Conservation (phyloP, 2,113 vertebrate genomes). For the Brachirus orientalis region DNA sequence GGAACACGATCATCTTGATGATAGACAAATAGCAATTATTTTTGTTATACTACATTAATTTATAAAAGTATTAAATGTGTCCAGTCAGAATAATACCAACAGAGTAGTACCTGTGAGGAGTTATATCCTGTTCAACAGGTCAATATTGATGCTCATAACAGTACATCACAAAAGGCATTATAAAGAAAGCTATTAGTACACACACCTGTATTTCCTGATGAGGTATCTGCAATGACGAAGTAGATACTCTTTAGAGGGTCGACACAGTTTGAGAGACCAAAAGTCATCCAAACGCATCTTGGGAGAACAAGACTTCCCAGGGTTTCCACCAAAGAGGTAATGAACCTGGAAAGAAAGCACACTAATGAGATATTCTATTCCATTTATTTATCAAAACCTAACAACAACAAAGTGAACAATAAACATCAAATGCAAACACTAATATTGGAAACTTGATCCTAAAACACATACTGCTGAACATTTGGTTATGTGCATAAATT, state of each 20-base stretch:
- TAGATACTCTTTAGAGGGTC: constrained; percentile 97
- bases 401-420: background rate
- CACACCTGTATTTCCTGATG: constrained; percentile 95
- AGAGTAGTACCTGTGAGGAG: too few species aligned
- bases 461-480: too few species aligned
- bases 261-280: constrained; percentile 97
- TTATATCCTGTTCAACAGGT: too few species aligned
- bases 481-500: too few species aligned
- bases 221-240: constrained; percentile 98
- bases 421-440: too few species aligned
- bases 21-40: too few species aligned
- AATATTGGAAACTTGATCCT: too few species aligned
- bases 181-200: background rate
- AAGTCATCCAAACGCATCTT: constrained; percentile 99
- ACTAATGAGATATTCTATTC: background rate
- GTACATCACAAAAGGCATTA: background rate
- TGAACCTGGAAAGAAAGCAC: constrained; percentile 85
- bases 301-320: constrained; percentile 97
- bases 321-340: constrained; percentile 98
- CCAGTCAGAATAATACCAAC: too few species aligned
- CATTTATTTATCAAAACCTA: background rate
- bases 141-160: background rate
- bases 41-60: too few species aligned
- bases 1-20: too few species aligned
- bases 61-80: too few species aligned